Percentiles rank a stretch among this genome's conserved stretches.
Evolutionary conservation across 2,113 vertebrate genomes (phyloP).

Genomic region (Agapornis roseicollis): DNA sequence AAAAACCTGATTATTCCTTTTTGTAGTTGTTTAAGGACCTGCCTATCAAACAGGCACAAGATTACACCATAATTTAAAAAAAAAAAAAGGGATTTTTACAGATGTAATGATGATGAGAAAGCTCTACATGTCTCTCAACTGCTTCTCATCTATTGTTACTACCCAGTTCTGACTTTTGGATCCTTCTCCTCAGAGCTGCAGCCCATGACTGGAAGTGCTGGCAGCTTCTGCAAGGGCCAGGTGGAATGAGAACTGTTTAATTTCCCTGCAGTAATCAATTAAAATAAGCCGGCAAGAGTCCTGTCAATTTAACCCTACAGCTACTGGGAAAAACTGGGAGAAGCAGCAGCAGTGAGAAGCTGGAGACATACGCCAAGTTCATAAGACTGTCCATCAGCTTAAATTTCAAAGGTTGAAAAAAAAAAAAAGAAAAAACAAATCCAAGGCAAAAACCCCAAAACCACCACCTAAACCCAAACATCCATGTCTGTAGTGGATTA

Average conservation of each 20-base stretch:
- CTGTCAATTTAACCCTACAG: neutral
- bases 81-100: neutral
- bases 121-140: neutral
- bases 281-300: neutral
- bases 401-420: neutral
- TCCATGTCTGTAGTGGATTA: neutral
- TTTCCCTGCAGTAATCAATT: neutral
- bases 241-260: neutral
- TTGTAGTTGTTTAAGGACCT: neutral
- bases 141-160: neutral
- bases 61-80: accelerated
- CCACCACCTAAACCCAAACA: neutral
- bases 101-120: neutral
- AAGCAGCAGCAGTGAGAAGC: neutral
- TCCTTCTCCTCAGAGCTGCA: neutral
- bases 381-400: neutral
- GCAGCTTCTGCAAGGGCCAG: neutral
- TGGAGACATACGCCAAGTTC: neutral
- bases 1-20: neutral
- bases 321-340: neutral
- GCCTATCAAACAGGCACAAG: neutral
- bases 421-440: neutral
- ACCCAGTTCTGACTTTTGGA: neutral
- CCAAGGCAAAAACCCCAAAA: neutral
- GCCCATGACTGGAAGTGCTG: neutral